Evolutionary conservation across 2,797 vertebrate species (phyloP).

Genomic region (Muraenolepis orangiensis): DNA sequence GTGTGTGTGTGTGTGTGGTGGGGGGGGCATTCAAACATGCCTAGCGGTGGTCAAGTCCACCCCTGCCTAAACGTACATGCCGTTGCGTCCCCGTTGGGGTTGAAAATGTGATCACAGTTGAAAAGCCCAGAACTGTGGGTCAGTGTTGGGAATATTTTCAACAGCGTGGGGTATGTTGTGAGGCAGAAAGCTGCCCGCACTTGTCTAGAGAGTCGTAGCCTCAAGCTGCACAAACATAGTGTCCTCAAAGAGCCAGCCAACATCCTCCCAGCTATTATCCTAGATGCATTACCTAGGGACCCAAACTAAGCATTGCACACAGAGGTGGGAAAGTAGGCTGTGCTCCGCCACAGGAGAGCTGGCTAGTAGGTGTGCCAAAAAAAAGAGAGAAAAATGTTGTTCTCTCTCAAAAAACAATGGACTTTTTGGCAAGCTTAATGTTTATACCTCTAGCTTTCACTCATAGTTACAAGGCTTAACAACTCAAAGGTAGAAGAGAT

Average conservation of each 20-base stretch:
- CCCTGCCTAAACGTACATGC: neutral
- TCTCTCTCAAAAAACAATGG: neutral
- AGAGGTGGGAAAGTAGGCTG: constrained; percentile 1
- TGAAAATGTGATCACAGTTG: neutral
- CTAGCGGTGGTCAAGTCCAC: neutral
- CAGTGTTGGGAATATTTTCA: neutral
- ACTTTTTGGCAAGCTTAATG: neutral
- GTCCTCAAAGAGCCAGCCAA: neutral
- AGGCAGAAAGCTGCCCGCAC: neutral
- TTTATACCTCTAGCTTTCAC: neutral
- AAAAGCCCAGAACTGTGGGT: neutral
- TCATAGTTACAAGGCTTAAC: neutral
- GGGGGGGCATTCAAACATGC: neutral
- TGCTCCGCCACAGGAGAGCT: neutral
- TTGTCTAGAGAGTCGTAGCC: neutral
- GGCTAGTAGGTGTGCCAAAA: neutral
- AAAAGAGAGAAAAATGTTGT: neutral
- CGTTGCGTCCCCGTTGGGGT: neutral
- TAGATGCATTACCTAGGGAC: constrained; percentile 22
- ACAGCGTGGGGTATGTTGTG: neutral
- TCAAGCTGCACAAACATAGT: neutral
- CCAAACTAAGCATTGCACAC: constrained; percentile 20
- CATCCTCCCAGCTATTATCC: constrained; percentile 16
- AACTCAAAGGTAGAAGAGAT: neutral
- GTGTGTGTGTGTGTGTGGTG: no score